These are phyloP conservation scores for Leptobrachium leishanense DNA, from an alignment of 2,113 vertebrate genomes.

Conservation along the genomic window DNA sequence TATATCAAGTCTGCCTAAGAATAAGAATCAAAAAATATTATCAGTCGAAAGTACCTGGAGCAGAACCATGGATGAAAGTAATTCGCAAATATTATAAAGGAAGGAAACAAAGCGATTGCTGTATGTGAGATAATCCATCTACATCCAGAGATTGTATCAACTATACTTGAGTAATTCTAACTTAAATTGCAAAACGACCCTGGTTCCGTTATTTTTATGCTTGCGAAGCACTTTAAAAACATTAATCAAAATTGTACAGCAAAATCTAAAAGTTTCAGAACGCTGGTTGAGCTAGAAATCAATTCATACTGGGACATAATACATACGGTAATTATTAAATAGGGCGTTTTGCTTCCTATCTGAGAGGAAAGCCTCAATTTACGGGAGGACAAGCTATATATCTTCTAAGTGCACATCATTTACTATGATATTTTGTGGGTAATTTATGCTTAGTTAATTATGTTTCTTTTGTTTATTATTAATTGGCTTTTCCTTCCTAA, in stretches of 20 bases:
- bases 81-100: slow-evolving; percentile 33
- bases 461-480: slow-evolving; percentile 52
- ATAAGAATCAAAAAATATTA: slow-evolving; percentile 7
- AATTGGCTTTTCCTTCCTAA: slow-evolving; percentile 47
- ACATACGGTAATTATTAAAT: slow-evolving; percentile 56
- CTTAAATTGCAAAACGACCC: slow-evolving; percentile 66
- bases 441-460: slow-evolving; percentile 53
- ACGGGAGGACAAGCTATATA: slow-evolving; percentile 50
- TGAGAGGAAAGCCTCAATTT: slow-evolving; percentile 52
- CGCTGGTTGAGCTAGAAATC: slow-evolving; percentile 62
- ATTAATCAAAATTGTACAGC: slow-evolving; percentile 67
- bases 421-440: slow-evolving; percentile 45
- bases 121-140: slow-evolving; percentile 27
- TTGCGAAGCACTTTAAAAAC: slow-evolving; percentile 64
- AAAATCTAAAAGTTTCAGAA: slow-evolving; percentile 57
- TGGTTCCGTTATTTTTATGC: slow-evolving; percentile 64
- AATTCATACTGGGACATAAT: slow-evolving; percentile 53
- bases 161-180: slow-evolving; percentile 69
- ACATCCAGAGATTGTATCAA: slow-evolving; percentile 72
- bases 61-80: slow-evolving; percentile 10
- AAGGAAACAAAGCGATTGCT: slow-evolving; percentile 5
- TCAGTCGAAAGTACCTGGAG: neutral
- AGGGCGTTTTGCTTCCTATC: slow-evolving; percentile 31
- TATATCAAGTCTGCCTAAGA: slow-evolving; percentile 20
- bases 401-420: slow-evolving; percentile 47